These are phyloP conservation scores for Notoglanidium macrostoma DNA, from an alignment of 2,797 vertebrate genomes.

Conservation along the genomic window DNA sequence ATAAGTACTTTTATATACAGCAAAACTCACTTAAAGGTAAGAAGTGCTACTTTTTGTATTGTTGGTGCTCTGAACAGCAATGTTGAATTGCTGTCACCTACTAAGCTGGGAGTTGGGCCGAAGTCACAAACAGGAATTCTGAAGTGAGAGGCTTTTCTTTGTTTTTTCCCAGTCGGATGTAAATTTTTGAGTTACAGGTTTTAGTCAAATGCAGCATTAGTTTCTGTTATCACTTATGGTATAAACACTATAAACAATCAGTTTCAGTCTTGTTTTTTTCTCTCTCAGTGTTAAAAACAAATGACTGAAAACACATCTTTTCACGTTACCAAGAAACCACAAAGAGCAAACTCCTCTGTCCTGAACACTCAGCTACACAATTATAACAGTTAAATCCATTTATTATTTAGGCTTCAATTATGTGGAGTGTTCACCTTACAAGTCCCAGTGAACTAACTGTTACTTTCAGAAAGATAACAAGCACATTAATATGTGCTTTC, in stretches of 20 bases:
- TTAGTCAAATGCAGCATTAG: background rate
- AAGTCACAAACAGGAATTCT: background rate
- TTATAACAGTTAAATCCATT: background rate
- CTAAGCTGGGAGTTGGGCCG: background rate
- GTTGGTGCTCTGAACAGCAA: background rate
- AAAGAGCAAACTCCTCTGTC: background rate
- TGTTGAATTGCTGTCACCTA: background rate
- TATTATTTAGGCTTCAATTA: background rate
- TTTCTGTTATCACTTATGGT: background rate
- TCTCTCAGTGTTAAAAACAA: background rate
- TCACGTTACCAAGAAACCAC: background rate
- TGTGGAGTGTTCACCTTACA: background rate
- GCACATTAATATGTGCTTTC: background rate
- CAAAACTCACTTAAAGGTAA: background rate
- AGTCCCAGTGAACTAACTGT: background rate
- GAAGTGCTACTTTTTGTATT: background rate
- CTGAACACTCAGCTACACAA: background rate
- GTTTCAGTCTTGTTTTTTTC: background rate
- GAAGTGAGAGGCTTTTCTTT: background rate
- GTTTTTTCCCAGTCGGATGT: background rate
- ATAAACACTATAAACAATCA: background rate
- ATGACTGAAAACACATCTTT: background rate
- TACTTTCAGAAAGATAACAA: background rate
- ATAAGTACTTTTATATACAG: background rate
- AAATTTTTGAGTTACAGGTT: background rate